These are phyloP conservation scores for Semicossyphus pulcher DNA, from an alignment of 2,113 vertebrate genomes.

Conservation along the genomic window DNA sequence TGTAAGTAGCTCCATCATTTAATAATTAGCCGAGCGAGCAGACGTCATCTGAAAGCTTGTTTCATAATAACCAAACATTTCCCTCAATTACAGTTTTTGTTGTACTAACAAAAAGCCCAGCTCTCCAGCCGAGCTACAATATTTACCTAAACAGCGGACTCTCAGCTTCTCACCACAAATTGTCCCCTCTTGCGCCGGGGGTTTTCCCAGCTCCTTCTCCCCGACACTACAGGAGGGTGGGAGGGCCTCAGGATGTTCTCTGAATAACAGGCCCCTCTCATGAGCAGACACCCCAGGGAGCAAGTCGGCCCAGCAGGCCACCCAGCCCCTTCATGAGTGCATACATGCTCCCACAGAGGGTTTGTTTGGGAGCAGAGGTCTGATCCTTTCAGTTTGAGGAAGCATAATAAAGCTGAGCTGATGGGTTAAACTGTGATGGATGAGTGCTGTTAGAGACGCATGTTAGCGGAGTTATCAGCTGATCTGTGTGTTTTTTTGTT, in stretches of 20 bases:
- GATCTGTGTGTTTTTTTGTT: background rate
- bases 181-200: slow-evolving; percentile 32
- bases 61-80: slow-evolving; percentile 36
- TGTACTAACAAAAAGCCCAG: slow-evolving; percentile 19
- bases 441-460: slow-evolving; percentile 4
- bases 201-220: slow-evolving; percentile 59
- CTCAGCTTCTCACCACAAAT: slow-evolving; percentile 49
- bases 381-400: slow-evolving; percentile 31
- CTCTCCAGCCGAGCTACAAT: slow-evolving; percentile 20
- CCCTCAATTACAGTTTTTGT: slow-evolving; percentile 45
- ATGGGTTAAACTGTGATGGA: slow-evolving; percentile 45
- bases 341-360: slow-evolving; percentile 54
- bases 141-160: slow-evolving; percentile 59
- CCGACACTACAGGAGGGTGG: slow-evolving; percentile 53
- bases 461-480: slow-evolving; percentile 7
- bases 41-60: slow-evolving; percentile 23
- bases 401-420: slow-evolving; percentile 58
- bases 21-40: slow-evolving; percentile 40
- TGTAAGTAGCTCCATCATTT: slow-evolving; percentile 26
- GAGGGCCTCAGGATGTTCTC: slow-evolving; percentile 50
- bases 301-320: slow-evolving; percentile 48
- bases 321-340: slow-evolving; percentile 53
- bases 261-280: slow-evolving; percentile 63
- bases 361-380: slow-evolving; percentile 70
- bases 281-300: slow-evolving; percentile 66